phyloP scores from a whole-genome alignment of 2,888 invertebrate genomes.

The Anthophora plumipes region DNA sequence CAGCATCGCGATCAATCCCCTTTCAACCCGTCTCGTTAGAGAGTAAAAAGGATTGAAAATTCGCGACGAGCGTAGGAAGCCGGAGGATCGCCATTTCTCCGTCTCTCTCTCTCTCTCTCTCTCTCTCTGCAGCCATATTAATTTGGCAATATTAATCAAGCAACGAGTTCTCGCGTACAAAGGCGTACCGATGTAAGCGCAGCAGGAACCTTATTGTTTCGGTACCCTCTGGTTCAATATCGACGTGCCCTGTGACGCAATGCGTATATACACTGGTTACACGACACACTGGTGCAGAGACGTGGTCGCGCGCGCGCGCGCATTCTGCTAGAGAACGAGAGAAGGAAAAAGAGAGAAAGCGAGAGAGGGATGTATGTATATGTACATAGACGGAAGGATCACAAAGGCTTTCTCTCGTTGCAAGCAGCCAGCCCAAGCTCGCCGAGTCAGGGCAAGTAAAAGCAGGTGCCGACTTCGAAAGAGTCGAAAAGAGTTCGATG shows the following conservation, averaged over 20 bases:
- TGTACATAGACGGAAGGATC: constrained; percentile 58
- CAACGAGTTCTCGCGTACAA: constrained; percentile 67
- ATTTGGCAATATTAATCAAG: constrained; percentile 73
- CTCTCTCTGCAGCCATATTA: constrained; percentile 52
- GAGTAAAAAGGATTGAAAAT: constrained; percentile 10
- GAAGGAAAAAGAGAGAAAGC: constrained; percentile 23
- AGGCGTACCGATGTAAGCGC: constrained; percentile 53
- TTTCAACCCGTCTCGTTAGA: neutral
- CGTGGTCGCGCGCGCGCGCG: constrained; percentile 16
- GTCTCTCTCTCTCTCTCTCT: neutral
- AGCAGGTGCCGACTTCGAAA: constrained; percentile 76
- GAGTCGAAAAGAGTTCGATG: constrained; percentile 71
- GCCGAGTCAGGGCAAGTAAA: constrained; percentile 41
- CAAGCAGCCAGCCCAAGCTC: constrained; percentile 21
- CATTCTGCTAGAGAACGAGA: constrained; percentile 51
- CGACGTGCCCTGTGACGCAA: constrained; percentile 74
- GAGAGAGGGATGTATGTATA: neutral
- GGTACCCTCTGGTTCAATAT: constrained; percentile 69
- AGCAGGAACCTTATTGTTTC: constrained; percentile 67
- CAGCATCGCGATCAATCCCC: neutral
- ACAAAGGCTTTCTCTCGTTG: constrained; percentile 64
- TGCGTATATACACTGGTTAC: constrained; percentile 55
- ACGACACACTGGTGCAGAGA: constrained; percentile 26
- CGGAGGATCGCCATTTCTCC: constrained; percentile 15
- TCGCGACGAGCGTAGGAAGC: neutral